A percentile compares a stretch with the other conserved stretches of the same genome.
These are phyloP conservation scores for Nineta flava DNA, from an alignment of 2,888 invertebrate species.

Conservation along the genomic window DNA sequence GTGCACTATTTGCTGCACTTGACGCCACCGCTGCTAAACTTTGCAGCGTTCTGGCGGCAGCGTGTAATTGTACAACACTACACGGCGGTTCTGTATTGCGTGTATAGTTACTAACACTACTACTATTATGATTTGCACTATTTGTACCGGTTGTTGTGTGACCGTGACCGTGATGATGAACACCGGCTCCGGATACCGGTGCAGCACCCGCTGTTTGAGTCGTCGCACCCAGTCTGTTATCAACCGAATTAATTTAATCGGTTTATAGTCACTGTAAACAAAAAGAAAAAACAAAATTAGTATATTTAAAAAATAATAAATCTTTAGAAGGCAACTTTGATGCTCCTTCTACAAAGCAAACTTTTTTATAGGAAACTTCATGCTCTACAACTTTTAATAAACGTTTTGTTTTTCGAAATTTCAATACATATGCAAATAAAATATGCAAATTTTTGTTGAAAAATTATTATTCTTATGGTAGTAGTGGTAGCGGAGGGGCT, in stretches of 20 bases:
- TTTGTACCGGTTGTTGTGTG: background rate
- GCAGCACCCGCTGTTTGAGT: slow-evolving; percentile 5
- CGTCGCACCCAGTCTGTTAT: slow-evolving; percentile 6
- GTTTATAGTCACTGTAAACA: too few species aligned
- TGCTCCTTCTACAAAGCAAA: too few species aligned
- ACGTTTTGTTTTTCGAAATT: too few species aligned
- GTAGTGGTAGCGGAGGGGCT: too few species aligned
- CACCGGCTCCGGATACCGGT: slow-evolving; percentile 23
- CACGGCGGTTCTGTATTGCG: slow-evolving; percentile 17
- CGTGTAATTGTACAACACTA: slow-evolving; percentile 25
- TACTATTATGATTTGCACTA: background rate
- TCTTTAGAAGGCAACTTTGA: too few species aligned
- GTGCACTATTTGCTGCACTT: slow-evolving; percentile 18
- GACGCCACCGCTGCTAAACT: slow-evolving; percentile 31
- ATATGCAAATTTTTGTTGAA: too few species aligned
- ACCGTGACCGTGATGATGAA: background rate
- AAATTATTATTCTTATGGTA: too few species aligned
- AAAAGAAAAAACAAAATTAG: too few species aligned
- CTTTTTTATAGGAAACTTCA: too few species aligned
- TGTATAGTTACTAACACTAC: slow-evolving; percentile 28
- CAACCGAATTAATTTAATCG: background rate
- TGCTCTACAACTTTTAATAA: too few species aligned
- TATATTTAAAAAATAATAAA: too few species aligned
- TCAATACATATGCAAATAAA: too few species aligned
- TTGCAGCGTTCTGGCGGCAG: slow-evolving; percentile 23